Evolutionary conservation across 37 sponge, comb jelly and placozoan genomes (phyloP).

Genomic region (Cladorhizidae sp.): DNA sequence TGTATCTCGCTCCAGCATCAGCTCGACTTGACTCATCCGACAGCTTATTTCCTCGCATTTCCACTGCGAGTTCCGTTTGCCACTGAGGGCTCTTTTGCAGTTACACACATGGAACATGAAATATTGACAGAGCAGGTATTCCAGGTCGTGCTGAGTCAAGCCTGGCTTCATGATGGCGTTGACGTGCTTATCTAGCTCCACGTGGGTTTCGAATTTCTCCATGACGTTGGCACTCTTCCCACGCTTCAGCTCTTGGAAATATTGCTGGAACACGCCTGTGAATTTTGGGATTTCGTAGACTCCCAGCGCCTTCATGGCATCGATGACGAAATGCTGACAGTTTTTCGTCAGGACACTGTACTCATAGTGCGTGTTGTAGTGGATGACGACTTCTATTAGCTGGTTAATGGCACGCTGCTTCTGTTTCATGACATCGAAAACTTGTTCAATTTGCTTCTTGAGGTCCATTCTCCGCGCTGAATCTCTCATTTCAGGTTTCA

Average conservation of each 20-base stretch:
- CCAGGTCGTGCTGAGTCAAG: conserved; percentile 5
- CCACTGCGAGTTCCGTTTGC: background rate
- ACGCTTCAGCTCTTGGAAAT: background rate
- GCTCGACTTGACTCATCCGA: conserved; percentile 2
- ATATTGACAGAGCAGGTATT: conserved; percentile 16
- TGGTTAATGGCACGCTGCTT: background rate
- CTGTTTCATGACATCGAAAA: conserved; percentile 5
- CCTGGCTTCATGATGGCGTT: background rate
- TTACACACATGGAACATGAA: conserved; percentile 7
- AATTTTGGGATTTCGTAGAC: background rate
- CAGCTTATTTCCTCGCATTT: background rate
- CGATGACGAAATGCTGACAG: conserved; percentile 30
- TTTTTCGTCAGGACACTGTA: background rate
- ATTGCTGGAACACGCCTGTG: conserved; percentile 1
- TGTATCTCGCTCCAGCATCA: background rate
- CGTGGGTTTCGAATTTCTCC: conserved; percentile 20
- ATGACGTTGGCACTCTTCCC: background rate
- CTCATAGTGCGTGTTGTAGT: conserved; percentile 6
- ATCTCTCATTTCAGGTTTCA: background rate
- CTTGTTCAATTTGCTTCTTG: background rate
- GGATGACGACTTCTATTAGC: conserved; percentile 14
- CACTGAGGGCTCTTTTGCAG: background rate
- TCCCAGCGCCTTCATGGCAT: conserved; percentile 21
- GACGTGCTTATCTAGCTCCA: conserved; percentile 11
- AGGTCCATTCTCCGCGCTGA: conserved; percentile 12